Percentiles rank a stretch among this genome's conserved stretches.
Conservation (phyloP, 2,888 invertebrate genomes). For the Conomelus anceps region DNA sequence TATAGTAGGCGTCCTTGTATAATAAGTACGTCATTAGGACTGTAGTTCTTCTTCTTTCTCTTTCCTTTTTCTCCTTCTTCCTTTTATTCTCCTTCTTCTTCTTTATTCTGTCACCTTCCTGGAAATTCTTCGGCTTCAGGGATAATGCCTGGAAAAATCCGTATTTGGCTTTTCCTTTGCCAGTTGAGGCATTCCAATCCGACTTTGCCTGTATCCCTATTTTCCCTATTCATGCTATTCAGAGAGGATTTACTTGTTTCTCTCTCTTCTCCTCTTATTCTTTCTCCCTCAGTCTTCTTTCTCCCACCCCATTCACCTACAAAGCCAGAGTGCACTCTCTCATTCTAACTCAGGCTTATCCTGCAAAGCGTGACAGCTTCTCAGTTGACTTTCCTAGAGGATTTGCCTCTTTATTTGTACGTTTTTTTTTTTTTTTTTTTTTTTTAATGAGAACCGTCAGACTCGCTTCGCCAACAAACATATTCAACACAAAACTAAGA, state of each 20-base stretch:
- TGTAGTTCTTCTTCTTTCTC: neutral
- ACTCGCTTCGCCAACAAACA: neutral
- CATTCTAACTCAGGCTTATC: no score
- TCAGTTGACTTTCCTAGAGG: neutral
- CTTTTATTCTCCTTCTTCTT: no score
- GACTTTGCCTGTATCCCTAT: neutral
- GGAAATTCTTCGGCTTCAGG: neutral
- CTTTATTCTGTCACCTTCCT: no score
- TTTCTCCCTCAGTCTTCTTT: no score
- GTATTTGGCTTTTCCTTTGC: neutral
- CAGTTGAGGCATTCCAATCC: neutral
- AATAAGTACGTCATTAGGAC: neutral
- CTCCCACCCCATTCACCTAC: no score
- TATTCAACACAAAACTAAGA: neutral
- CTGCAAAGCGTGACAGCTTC: neutral
- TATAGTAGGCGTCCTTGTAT: neutral
- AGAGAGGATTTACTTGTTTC: neutral
- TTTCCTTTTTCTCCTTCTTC: neutral
- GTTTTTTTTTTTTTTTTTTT: neutral
- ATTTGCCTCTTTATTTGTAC: neutral
- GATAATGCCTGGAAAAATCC: neutral
- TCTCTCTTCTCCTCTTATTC: neutral
- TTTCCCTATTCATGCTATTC: neutral
- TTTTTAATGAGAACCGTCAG: neutral
- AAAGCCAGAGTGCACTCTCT: no score